Percentiles rank a stretch among this genome's conserved stretches.
These are phyloP conservation scores for Papilio elwesi DNA, from an alignment of 2,888 invertebrate species.

Conservation along the genomic window DNA sequence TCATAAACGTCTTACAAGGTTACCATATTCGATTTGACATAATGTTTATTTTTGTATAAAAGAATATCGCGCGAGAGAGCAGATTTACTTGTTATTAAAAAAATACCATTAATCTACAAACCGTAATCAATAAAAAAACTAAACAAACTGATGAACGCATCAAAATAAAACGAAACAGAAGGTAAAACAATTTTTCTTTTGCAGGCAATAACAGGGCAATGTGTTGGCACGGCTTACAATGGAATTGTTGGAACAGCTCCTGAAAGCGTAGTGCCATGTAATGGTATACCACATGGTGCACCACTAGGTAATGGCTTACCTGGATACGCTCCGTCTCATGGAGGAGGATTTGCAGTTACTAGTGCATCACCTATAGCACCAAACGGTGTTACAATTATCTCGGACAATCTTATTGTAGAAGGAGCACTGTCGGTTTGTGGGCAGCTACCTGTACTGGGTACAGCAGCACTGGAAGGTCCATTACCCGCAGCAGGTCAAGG, in stretches of 20 bases:
- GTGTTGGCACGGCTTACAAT: constrained; percentile 24
- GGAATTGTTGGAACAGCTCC: constrained; percentile 15
- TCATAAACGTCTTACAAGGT: constrained; percentile 3
- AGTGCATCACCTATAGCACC: constrained; percentile 55
- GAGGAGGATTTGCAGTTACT: constrained; percentile 46
- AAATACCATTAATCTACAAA: neutral
- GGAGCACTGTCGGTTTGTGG: constrained; percentile 55
- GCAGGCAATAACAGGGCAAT: constrained; percentile 34
- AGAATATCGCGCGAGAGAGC: constrained; percentile 23
- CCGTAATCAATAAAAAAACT: no score
- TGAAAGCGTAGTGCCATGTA: constrained; percentile 15
- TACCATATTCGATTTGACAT: constrained; percentile 16
- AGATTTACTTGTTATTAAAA: neutral
- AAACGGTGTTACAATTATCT: constrained; percentile 52
- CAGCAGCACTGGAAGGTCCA: constrained; percentile 54
- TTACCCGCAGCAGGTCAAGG: constrained; percentile 54
- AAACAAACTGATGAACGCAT: no score
- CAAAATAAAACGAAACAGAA: neutral
- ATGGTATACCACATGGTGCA: constrained; percentile 13
- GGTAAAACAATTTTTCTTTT: neutral
- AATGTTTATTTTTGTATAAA: neutral
- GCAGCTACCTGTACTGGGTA: constrained; percentile 55
- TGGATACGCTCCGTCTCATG: constrained; percentile 29
- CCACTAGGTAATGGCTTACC: constrained; percentile 3
- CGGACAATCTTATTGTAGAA: constrained; percentile 55